phyloP scores from a whole-genome alignment of 2,113 vertebrate species.

The Marcusenius ussheri region DNA sequence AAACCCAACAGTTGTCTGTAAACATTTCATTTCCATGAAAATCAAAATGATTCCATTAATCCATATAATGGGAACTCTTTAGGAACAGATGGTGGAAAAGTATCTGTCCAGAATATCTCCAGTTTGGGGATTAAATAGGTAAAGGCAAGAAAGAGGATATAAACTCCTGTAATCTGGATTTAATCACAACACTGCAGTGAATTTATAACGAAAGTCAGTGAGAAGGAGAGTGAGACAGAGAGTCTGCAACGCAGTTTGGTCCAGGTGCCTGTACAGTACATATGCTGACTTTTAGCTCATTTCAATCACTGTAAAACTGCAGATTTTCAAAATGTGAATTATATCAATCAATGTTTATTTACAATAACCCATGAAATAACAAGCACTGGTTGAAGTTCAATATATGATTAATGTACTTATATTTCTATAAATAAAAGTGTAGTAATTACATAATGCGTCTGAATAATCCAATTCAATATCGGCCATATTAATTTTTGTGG shows the following conservation, averaged over 20 bases:
- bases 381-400: neutral
- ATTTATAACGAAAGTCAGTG: neutral
- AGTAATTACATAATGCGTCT: neutral
- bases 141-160: neutral
- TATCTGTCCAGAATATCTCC: neutral
- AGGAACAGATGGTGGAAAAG: neutral
- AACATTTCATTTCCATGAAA: neutral
- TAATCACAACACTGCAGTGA: neutral
- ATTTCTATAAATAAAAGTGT: neutral
- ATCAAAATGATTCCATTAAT: neutral
- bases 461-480: neutral
- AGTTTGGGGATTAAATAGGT: neutral
- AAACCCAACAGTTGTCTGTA: neutral
- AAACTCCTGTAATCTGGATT: neutral
- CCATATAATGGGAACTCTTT: neutral
- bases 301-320: neutral
- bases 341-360: neutral
- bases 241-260: neutral
- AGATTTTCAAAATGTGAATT: neutral
- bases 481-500: neutral
- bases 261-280: neutral
- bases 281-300: neutral
- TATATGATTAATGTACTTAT: neutral
- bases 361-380: neutral
- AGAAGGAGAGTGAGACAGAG: neutral